A percentile compares a stretch with the other conserved stretches of the same genome.
Evolutionary conservation across 2,888 invertebrate species (phyloP).

Genomic region (Miltochrista miniata): DNA sequence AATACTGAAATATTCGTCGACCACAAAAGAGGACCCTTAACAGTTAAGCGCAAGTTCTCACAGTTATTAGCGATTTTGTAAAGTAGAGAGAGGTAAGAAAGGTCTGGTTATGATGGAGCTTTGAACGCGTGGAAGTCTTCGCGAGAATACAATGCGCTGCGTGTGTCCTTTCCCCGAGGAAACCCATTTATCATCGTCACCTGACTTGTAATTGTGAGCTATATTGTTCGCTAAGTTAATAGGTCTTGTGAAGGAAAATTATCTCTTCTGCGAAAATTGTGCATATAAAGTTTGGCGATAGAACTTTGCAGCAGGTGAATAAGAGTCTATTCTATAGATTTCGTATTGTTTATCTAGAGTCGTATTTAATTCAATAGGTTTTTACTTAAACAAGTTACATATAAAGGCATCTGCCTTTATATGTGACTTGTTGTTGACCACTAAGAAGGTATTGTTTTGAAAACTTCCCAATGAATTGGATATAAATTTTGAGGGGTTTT

Average conservation of each 20-base stretch:
- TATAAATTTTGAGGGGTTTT: too few species aligned
- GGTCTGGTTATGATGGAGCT: conserved; percentile 36
- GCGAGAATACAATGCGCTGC: conserved; percentile 48
- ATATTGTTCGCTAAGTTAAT: conserved; percentile 79
- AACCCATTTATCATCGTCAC: conserved; percentile 80
- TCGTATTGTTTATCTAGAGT: too few species aligned
- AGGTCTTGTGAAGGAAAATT: conserved; percentile 55
- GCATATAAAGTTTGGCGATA: conserved; percentile 22
- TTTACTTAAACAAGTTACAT: too few species aligned
- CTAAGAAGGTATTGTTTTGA: too few species aligned
- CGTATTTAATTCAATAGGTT: too few species aligned
- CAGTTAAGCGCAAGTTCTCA: conserved; percentile 22
- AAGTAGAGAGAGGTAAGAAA: conserved; percentile 25
- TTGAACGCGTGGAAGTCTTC: conserved; percentile 38
- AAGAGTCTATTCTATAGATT: too few species aligned
- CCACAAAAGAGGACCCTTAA: conserved; percentile 29
- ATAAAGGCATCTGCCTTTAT: too few species aligned
- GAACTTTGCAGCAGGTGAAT: too few species aligned
- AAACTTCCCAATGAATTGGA: too few species aligned
- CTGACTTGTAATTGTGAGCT: conserved; percentile 78
- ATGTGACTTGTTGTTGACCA: too few species aligned
- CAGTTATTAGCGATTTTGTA: conserved; percentile 29
- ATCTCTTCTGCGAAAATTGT: conserved; percentile 64
- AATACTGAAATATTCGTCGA: conserved; percentile 25
- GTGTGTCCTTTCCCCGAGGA: conserved; percentile 69